phyloP scores from a whole-genome alignment of 2,113 vertebrate species.

The Psilopsiagon aymara region DNA sequence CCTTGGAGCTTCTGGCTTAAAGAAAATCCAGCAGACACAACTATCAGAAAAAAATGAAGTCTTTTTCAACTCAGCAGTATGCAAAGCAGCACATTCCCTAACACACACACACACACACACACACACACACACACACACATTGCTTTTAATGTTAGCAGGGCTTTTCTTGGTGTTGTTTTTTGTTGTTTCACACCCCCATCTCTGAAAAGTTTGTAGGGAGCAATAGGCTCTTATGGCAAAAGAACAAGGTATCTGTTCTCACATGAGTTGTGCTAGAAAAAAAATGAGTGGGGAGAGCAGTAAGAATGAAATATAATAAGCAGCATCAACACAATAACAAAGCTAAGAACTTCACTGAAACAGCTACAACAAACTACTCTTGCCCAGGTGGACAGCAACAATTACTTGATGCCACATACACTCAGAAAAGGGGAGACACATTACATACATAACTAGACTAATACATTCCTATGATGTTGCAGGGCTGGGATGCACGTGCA shows the following conservation, averaged over 20 bases:
- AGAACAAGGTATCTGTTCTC: not conserved
- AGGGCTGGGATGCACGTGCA: not conserved
- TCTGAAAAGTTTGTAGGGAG: not conserved
- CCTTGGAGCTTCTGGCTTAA: not conserved
- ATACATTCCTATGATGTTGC: fast-evolving
- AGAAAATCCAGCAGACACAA: not conserved
- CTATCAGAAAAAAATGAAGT: not conserved
- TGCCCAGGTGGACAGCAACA: not conserved
- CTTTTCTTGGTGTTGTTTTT: not conserved
- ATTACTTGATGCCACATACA: not conserved
- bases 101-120: too few species aligned
- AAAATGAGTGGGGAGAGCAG: not conserved
- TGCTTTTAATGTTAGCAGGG: not conserved
- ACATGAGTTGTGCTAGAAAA: not conserved
- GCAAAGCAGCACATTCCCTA: not conserved
- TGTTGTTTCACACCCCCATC: not conserved
- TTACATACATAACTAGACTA: not conserved
- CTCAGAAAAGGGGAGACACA: not conserved
- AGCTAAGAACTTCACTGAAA: not conserved
- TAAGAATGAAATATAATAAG: not conserved
- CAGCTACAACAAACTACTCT: not conserved
- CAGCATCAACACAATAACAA: not conserved
- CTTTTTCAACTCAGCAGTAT: not conserved
- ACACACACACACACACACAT: too few species aligned
- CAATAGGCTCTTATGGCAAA: not conserved